These are phyloP conservation scores for Brachionus calyciflorus DNA, from an alignment of 1,140 invertebrate species.

Conservation along the genomic window DNA sequence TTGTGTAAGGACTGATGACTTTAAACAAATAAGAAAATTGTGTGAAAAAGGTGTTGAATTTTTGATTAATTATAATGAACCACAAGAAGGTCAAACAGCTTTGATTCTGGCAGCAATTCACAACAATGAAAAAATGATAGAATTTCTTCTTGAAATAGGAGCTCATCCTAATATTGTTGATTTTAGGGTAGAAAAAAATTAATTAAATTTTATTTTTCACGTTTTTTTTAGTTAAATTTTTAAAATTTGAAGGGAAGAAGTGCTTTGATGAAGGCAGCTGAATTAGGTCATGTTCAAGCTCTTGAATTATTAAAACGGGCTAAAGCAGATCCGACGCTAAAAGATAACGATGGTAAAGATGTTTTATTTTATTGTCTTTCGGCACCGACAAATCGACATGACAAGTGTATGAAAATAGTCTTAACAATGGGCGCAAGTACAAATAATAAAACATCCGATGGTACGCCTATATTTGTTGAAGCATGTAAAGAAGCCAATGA, in stretches of 20 bases:
- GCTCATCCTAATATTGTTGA: conserved; percentile 61
- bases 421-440: conserved; percentile 57
- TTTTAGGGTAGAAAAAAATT: conserved; percentile 42
- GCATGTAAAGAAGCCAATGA: conserved; percentile 58
- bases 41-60: conserved; percentile 56
- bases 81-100: conserved; percentile 57
- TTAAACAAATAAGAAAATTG: conserved; percentile 56
- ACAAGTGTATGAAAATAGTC: conserved; percentile 56
- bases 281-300: conserved; percentile 59
- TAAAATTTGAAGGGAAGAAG: conserved; percentile 54
- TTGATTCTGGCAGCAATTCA: conserved; percentile 51
- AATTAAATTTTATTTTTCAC: too few relatives aligned
- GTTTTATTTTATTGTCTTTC: conserved; percentile 60
- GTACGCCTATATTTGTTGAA: conserved; percentile 55
- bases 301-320: conserved; percentile 55
- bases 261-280: conserved; percentile 59
- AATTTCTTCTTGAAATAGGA: conserved; percentile 56
- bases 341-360: conserved; percentile 60
- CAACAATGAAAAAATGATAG: conserved; percentile 59
- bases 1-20: conserved; percentile 57
- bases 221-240: too few relatives aligned
- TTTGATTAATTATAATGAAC: conserved; percentile 61
- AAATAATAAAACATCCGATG: conserved; percentile 56
- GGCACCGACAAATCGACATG: conserved; percentile 56
- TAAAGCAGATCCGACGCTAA: conserved; percentile 57